Evolutionary conservation across 2,888 invertebrate genomes (phyloP).

Genomic region (Pollenia amentaria): DNA sequence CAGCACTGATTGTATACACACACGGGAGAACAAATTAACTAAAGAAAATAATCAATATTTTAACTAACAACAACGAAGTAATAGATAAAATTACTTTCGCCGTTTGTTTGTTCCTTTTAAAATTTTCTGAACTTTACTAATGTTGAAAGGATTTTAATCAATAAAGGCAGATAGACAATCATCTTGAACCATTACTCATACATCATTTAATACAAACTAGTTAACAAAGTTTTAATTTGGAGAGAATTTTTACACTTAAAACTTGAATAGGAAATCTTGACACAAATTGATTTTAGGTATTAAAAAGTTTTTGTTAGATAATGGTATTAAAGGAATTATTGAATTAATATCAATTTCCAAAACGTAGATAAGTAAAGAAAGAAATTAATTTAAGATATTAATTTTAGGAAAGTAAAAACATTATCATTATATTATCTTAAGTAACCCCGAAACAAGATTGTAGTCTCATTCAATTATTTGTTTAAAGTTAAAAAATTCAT

Average conservation of each 20-base stretch:
- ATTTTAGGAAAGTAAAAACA: no score
- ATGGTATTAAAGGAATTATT: no score
- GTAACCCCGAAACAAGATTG: no score
- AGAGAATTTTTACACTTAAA: neutral
- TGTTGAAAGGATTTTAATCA: slow-evolving; percentile 14
- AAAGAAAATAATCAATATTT: no score
- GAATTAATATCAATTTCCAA: no score
- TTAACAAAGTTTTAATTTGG: neutral
- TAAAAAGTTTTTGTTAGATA: slow-evolving; percentile 8
- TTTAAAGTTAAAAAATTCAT: no score
- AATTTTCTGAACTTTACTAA: slow-evolving; percentile 20
- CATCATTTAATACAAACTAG: neutral
- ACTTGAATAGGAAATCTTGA: slow-evolving; percentile 24
- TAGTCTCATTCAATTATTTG: no score
- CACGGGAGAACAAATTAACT: no score
- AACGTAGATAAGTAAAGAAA: no score
- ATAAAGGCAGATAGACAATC: slow-evolving; percentile 12
- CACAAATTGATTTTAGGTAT: neutral
- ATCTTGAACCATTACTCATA: neutral
- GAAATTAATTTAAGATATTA: no score
- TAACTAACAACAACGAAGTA: slow-evolving; percentile 2
- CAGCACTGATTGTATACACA: no score
- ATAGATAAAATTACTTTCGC: neutral
- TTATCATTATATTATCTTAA: no score
- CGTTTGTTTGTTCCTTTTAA: neutral